Evolutionary conservation across 2,888 invertebrate genomes (phyloP).

Genomic region (Creontiades dilutus): DNA sequence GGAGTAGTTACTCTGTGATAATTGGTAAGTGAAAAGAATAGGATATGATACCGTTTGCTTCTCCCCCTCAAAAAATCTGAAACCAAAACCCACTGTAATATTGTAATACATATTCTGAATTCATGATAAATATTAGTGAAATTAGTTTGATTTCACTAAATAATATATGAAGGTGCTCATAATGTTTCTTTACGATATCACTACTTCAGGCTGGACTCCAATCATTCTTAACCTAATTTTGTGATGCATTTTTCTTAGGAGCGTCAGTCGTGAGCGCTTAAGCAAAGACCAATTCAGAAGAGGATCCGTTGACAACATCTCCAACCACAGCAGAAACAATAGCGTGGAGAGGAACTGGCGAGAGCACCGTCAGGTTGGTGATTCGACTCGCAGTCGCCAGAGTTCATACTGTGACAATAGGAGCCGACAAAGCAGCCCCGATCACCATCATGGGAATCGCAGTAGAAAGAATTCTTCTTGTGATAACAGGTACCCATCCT

Average conservation of each 20-base stretch:
- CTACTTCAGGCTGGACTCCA: no score
- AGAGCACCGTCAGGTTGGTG: constrained; percentile 31
- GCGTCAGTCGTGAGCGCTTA: constrained; percentile 70
- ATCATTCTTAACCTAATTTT: neutral
- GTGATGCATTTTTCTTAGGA: constrained; percentile 59
- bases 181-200: no score
- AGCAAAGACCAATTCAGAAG: constrained; percentile 54
- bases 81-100: no score
- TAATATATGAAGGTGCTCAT: no score
- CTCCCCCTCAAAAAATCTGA: no score
- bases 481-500: constrained; percentile 74
- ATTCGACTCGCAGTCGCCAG: constrained; percentile 65
- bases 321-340: constrained; percentile 74
- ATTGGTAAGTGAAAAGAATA: no score
- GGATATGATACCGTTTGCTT: no score
- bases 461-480: constrained; percentile 70
- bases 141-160: no score
- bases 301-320: constrained; percentile 72
- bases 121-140: no score
- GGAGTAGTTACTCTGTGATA: no score
- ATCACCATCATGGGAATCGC: constrained; percentile 72
- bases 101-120: no score
- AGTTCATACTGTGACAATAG: constrained; percentile 73
- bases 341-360: constrained; percentile 75
- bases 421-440: constrained; percentile 76